Conservation (phyloP, 2,113 vertebrate species). For the Clinocottus analis region DNA sequence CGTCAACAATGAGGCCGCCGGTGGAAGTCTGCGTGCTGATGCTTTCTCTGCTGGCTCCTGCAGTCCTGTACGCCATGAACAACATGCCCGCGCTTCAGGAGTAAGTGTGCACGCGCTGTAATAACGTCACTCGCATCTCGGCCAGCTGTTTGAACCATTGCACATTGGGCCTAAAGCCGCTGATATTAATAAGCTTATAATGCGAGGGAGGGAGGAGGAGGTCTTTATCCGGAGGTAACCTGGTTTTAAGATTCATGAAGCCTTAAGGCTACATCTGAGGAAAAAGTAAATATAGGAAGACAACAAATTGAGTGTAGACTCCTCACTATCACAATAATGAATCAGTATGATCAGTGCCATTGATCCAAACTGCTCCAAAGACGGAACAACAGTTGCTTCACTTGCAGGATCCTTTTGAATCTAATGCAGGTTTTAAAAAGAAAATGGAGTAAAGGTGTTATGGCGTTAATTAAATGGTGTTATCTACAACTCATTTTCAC, state of each 20-base stretch:
- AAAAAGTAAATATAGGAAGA: neutral
- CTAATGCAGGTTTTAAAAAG: neutral
- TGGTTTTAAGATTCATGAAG: slow-evolving; percentile 1
- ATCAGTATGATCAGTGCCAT: neutral
- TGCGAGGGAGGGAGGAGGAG: slow-evolving; percentile 9
- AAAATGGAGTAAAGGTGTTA: neutral
- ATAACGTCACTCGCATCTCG: neutral
- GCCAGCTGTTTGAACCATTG: slow-evolving; percentile 4
- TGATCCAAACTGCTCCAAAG: neutral
- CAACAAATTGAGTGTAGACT: neutral
- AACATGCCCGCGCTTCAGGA: slow-evolving; percentile 80
- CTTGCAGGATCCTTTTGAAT: neutral
- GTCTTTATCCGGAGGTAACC: slow-evolving; percentile 25
- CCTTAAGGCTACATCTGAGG: neutral
- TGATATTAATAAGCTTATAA: slow-evolving; percentile 22
- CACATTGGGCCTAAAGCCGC: neutral
- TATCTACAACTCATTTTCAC: neutral
- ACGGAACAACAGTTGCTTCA: neutral
- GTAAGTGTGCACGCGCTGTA: slow-evolving; percentile 82
- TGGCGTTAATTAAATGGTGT: too few species aligned
- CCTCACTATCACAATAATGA: too few species aligned
- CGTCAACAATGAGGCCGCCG: slow-evolving; percentile 80
- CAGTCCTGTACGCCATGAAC: slow-evolving; percentile 83
- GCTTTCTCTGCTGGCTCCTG: slow-evolving; percentile 85
- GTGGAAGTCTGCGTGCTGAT: slow-evolving; percentile 77